Conservation (phyloP, 30 jellyfish, hydroid and myxozoan species). For the Turritopsis dohrnii region DNA sequence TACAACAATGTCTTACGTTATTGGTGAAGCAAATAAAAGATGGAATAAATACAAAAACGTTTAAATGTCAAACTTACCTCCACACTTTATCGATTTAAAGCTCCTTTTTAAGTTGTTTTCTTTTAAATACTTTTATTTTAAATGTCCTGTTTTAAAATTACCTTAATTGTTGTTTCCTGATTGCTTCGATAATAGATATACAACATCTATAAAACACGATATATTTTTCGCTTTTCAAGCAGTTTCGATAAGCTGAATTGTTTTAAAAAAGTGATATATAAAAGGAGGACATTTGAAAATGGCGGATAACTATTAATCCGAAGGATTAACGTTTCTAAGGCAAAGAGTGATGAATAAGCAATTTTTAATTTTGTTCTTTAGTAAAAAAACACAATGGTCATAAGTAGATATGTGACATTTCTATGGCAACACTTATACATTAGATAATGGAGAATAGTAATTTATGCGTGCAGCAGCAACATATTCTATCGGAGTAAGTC, state of each 20-base stretch:
- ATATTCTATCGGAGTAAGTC: no score
- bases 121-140: no score
- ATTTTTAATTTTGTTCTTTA: no score
- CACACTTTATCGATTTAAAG: neutral
- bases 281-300: neutral
- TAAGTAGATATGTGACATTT: neutral
- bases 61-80: neutral
- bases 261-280: no score
- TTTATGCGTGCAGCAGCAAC: neutral
- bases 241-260: neutral
- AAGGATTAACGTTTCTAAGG: neutral
- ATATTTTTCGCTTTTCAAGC: neutral
- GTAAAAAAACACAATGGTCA: neutral
- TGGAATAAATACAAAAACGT: neutral
- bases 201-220: neutral
- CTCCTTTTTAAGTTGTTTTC: neutral
- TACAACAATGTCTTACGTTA: no score
- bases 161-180: neutral
- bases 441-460: neutral
- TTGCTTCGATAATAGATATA: neutral
- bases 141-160: neutral
- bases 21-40: neutral
- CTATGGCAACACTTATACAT: neutral
- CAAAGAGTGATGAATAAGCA: neutral
- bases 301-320: neutral